Evolutionary conservation across 2,113 vertebrate genomes (phyloP).

Genomic region (Urocynchramus pylzowi): DNA sequence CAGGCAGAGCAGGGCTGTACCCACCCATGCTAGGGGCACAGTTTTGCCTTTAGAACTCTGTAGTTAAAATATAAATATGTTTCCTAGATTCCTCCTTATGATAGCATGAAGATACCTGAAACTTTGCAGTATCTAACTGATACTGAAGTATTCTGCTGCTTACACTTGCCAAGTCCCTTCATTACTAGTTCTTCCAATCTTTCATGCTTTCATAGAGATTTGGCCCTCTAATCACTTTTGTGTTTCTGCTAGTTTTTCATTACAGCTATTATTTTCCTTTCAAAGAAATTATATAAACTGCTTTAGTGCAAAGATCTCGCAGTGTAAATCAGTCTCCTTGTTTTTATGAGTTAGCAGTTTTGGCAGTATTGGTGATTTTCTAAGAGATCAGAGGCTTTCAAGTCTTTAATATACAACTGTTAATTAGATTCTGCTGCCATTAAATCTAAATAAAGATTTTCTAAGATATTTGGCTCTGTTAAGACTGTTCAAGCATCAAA

Average conservation of each 20-base stretch:
- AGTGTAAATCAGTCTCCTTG: neutral
- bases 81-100: neutral
- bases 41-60: neutral
- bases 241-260: neutral
- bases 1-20: neutral
- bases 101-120: neutral
- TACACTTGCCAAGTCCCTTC: neutral
- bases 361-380: neutral
- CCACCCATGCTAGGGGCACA: neutral
- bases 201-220: neutral
- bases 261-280: neutral
- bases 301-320: neutral
- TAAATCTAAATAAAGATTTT: constrained; percentile 41
- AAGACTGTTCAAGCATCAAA: neutral
- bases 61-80: neutral
- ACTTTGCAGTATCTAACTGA: neutral
- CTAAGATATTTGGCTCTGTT: neutral
- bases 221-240: neutral
- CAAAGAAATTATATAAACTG: neutral
- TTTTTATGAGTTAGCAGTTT: neutral
- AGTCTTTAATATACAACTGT: neutral
- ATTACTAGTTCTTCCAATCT: neutral
- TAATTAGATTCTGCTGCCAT: constrained; percentile 35
- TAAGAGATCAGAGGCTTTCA: neutral
- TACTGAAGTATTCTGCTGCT: neutral